Evolutionary conservation across 2,888 invertebrate genomes (phyloP).

Genomic region (Drosophila setosimentum): DNA sequence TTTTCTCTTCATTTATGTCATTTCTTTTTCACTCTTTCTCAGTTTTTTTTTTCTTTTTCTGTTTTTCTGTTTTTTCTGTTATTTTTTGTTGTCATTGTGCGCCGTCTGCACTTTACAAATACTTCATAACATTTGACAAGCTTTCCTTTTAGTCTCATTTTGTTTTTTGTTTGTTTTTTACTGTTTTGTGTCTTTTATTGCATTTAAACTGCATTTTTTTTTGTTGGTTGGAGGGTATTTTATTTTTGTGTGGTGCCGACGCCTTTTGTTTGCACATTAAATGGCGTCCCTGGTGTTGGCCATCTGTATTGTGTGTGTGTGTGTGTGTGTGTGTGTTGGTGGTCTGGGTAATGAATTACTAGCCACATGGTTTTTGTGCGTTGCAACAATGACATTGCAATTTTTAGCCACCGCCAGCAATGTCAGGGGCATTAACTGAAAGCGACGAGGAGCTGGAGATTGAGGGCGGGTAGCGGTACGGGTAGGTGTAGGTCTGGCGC

Average conservation of each 20-base stretch:
- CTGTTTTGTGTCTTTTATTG: slow-evolving; percentile 18
- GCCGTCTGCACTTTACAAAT: slow-evolving; percentile 75
- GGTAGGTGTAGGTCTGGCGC: slow-evolving; percentile 29
- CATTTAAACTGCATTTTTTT: slow-evolving; percentile 9
- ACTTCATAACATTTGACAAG: slow-evolving; percentile 73
- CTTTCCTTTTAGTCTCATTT: slow-evolving; percentile 23
- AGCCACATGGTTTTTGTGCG: slow-evolving; percentile 73
- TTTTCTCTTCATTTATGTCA: slow-evolving; percentile 5
- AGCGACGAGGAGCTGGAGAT: background rate
- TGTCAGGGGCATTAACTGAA: slow-evolving; percentile 50
- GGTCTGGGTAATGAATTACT: slow-evolving; percentile 72
- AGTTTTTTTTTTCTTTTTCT: background rate
- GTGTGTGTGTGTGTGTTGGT: slow-evolving; percentile 32
- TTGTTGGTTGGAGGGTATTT: slow-evolving; percentile 29
- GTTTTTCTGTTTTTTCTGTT: background rate
- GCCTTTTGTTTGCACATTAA: slow-evolving; percentile 79
- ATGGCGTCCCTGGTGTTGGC: slow-evolving; percentile 63
- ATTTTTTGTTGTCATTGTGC: slow-evolving; percentile 55
- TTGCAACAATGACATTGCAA: slow-evolving; percentile 71
- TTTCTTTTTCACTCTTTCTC: background rate
- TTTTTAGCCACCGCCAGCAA: slow-evolving; percentile 62
- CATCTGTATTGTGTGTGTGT: slow-evolving; percentile 53
- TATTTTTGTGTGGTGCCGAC: slow-evolving; percentile 54
- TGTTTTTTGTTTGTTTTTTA: slow-evolving; percentile 24
- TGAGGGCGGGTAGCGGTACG: background rate